Conservation (phyloP, 2,888 invertebrate species). For the Gnatocerus cornutus region DNA sequence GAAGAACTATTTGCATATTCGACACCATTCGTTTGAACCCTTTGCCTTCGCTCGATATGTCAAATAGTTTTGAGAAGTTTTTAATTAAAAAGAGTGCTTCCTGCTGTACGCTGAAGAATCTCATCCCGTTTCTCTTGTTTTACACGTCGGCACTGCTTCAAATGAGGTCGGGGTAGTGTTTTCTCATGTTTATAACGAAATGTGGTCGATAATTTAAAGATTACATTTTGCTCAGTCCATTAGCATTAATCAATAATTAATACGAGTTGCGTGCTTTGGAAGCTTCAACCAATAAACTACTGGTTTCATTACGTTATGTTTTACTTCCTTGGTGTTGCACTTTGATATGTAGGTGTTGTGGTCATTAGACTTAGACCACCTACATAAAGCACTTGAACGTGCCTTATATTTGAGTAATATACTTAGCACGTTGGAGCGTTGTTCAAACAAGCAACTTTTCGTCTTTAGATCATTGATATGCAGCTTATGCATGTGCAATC, state of each 20-base stretch:
- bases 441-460: too few species aligned
- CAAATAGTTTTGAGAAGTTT: slow-evolving; percentile 30
- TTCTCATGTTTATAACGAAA: slow-evolving; percentile 58
- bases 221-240: slow-evolving; percentile 59
- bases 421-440: slow-evolving; percentile 2
- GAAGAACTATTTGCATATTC: slow-evolving; percentile 8
- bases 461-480: not conserved
- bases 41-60: slow-evolving; percentile 1
- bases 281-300: slow-evolving; percentile 59
- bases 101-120: slow-evolving; percentile 23
- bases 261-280: slow-evolving; percentile 60
- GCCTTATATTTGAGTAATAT: not conserved
- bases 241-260: slow-evolving; percentile 64
- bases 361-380: slow-evolving; percentile 56
- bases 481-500: not conserved
- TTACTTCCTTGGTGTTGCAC: slow-evolving; percentile 17
- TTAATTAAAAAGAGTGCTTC: slow-evolving; percentile 42
- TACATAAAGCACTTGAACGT: slow-evolving; percentile 32
- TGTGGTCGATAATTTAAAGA: slow-evolving; percentile 58
- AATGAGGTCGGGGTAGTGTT: slow-evolving; percentile 46
- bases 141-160: slow-evolving; percentile 30
- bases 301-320: slow-evolving; percentile 54
- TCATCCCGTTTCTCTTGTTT: slow-evolving; percentile 27
- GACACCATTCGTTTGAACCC: slow-evolving; percentile 2
- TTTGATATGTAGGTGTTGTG: slow-evolving; percentile 57